These are phyloP conservation scores for Gambelia wislizenii DNA, from an alignment of 2,797 vertebrate species.

Conservation along the genomic window DNA sequence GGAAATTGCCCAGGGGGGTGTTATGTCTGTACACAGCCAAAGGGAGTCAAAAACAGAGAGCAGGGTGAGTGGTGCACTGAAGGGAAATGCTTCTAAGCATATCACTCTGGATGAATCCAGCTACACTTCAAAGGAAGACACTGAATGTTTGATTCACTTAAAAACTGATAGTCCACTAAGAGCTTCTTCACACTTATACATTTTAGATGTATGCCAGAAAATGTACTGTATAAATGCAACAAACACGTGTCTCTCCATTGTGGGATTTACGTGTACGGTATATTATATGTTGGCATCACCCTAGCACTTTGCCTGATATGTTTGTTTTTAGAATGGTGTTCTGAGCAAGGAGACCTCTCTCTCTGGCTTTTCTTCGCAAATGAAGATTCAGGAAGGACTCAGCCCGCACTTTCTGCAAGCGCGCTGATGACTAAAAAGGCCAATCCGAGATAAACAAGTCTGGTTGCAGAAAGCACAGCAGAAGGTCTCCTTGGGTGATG, in stretches of 20 bases:
- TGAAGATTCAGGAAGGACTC: no score
- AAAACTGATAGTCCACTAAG: not conserved
- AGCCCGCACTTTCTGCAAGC: no score
- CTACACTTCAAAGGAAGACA: not conserved
- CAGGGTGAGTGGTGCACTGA: not conserved
- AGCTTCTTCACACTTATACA: not conserved
- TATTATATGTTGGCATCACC: not conserved
- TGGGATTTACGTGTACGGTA: not conserved
- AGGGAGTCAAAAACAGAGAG: not conserved
- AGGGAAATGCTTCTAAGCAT: not conserved
- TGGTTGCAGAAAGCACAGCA: no score
- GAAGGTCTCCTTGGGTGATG: no score
- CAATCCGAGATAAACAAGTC: no score
- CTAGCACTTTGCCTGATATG: not conserved
- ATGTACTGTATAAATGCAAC: not conserved
- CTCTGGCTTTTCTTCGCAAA: no score
- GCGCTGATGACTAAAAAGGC: no score
- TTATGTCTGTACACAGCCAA: not conserved
- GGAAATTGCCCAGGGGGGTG: not conserved
- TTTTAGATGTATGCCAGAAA: not conserved
- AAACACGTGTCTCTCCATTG: not conserved
- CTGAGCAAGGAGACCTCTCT: no score
- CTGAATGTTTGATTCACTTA: not conserved
- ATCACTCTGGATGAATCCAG: not conserved
- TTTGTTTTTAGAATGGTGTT: not conserved